These are phyloP conservation scores for Crossocerus cetratus DNA, from an alignment of 2,888 invertebrate species.

Conservation along the genomic window DNA sequence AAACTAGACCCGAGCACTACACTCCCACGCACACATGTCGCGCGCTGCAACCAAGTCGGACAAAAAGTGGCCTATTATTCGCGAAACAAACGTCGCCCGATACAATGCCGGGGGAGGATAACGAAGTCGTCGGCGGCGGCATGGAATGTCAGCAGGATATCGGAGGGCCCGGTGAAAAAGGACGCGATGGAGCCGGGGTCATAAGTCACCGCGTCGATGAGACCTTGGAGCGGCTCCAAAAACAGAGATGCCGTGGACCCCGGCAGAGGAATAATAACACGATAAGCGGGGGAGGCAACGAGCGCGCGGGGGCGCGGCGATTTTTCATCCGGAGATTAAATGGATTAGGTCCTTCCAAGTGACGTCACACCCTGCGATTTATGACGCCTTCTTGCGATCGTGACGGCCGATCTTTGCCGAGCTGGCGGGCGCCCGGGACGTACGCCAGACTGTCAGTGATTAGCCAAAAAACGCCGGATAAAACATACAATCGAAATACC, in stretches of 20 bases:
- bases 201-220: conserved; percentile 50
- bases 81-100: no score
- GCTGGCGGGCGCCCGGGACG: no score
- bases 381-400: conserved; percentile 24
- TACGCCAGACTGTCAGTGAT: background rate
- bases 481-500: no score
- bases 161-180: background rate
- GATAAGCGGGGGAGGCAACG: conserved; percentile 45
- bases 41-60: background rate
- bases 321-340: conserved; percentile 57
- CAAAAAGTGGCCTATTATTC: background rate
- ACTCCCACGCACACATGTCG: background rate
- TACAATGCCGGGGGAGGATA: no score
- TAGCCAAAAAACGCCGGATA: no score
- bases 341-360: conserved; percentile 43
- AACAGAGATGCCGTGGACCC: conserved; percentile 10
- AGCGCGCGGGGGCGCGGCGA: conserved; percentile 30
- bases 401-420: conserved; percentile 30
- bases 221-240: conserved; percentile 43
- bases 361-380: conserved; percentile 36
- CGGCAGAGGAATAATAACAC: conserved; percentile 50
- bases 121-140: no score
- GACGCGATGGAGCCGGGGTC: background rate
- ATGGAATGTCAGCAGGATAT: background rate
- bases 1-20: no score